A percentile compares a stretch with the other conserved stretches of the same genome.
phyloP scores from a whole-genome alignment of 2,888 invertebrate genomes.

The Dione juno region DNA sequence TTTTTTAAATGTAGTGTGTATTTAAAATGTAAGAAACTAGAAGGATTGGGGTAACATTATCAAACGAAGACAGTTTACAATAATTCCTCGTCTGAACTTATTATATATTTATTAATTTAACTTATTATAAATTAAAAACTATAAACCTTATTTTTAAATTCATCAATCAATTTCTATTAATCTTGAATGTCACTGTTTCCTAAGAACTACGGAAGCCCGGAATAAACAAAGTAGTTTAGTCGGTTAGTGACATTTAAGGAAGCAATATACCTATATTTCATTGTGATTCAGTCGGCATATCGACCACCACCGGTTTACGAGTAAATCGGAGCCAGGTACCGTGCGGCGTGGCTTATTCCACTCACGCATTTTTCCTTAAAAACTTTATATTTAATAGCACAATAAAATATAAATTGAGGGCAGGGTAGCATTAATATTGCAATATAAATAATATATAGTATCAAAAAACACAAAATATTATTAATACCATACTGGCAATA shows the following conservation, averaged over 20 bases:
- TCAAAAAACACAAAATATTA: background rate
- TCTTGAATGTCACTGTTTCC: background rate
- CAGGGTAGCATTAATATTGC: background rate
- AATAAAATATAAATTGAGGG: background rate
- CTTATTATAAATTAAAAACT: no score
- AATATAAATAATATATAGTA: background rate
- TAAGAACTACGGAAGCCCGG: background rate
- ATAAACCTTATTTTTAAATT: no score
- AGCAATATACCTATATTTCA: slow-evolving; percentile 14
- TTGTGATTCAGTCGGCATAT: slow-evolving; percentile 51
- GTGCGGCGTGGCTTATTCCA: slow-evolving; percentile 62
- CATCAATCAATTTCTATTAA: background rate
- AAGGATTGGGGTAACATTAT: no score
- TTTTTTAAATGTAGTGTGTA: no score
- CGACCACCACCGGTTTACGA: slow-evolving; percentile 58
- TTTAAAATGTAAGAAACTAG: no score
- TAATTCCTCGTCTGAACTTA: no score
- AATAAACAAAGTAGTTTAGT: slow-evolving; percentile 7
- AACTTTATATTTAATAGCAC: slow-evolving; percentile 20
- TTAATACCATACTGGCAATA: slow-evolving; percentile 5
- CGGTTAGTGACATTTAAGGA: slow-evolving; percentile 22
- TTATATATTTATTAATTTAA: no score
- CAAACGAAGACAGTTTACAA: no score
- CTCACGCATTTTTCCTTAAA: slow-evolving; percentile 59
- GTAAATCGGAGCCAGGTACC: slow-evolving; percentile 73